Evolutionary conservation across 2,888 invertebrate genomes (phyloP), one percentile per base, ranked within the genome.

Genomic region (Neoitamus cyanurus): DNA sequence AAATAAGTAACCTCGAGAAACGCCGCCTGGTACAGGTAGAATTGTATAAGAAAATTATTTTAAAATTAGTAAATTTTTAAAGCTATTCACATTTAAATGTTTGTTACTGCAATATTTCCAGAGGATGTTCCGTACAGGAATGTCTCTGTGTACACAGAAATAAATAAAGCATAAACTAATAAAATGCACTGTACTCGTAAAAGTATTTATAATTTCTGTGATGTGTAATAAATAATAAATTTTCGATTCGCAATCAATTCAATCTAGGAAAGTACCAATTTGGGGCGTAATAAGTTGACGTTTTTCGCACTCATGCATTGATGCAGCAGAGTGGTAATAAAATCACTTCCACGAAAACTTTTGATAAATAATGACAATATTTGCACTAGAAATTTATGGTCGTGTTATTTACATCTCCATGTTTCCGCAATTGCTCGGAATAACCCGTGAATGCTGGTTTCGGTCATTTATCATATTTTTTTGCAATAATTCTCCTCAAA

Each of bases 391-490:
- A 73, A 73, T 73, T 73, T 36, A 73, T 73, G 37, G 11, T 6
- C 20, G 15, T 20, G 31, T 58, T 73, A 73, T 73, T 73, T 73
- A 36, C 73, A 73, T 73, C 31, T 58, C 58, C 58, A 58, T 58
- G 58, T 58, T 58, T 42, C 42, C 42, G 42, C 25, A 15, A 58
- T 58, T 15, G 9, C 7, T 15, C 20, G 36, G 20, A 73, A 15
- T 73, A 15, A 73, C 36, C 15, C 15, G 11, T 20, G 20, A 15
- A 36, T 36, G 31, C 73, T 11, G 73, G 34, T 36, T 34, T n/a
- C 11, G 73, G 37, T 34, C 4, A 73, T 73, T 36, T 73, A 73
- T 73, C 73, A 73, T 73, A n/a, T 34, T 37, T 73, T 73, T 73
- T 73, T 73, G 36, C 36, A 15, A 36, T 73, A 73, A 37, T 36